Evolutionary conservation across 2,797 vertebrate species (phyloP).

Genomic region (Loris lydekkerianus): DNA sequence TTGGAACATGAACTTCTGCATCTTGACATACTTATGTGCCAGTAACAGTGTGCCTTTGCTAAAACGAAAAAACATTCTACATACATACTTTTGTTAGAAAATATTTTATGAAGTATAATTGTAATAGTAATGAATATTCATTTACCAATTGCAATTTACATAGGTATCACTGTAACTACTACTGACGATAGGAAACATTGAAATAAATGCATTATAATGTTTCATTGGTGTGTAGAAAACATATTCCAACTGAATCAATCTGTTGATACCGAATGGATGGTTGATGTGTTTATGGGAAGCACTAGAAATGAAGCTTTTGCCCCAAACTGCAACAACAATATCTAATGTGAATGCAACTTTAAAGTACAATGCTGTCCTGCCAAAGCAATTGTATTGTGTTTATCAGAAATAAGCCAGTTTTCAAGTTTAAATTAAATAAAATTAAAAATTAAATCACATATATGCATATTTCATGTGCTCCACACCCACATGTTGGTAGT

Average conservation of each 20-base stretch:
- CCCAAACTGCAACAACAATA: neutral
- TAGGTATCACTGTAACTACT: neutral
- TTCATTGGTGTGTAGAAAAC: neutral
- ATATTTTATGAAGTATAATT: neutral
- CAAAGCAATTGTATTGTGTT: neutral
- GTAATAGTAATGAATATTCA: neutral
- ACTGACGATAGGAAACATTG: neutral
- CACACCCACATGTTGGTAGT: neutral
- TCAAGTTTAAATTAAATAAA: conserved; percentile 3
- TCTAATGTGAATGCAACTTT: neutral
- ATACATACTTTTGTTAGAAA: neutral
- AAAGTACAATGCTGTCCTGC: neutral
- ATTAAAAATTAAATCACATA: neutral
- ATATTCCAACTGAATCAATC: neutral
- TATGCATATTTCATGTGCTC: neutral
- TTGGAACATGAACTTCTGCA: neutral
- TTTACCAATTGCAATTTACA: neutral
- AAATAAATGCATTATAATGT: neutral
- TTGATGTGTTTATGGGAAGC: neutral
- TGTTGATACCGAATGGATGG: neutral
- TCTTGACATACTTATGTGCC: neutral
- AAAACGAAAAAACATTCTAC: neutral
- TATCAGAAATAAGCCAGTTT: neutral
- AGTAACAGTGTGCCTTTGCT: neutral
- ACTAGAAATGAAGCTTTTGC: neutral